These are phyloP conservation scores for Lamellibrachia columna DNA, from an alignment of 2,888 invertebrate species.

Conservation along the genomic window DNA sequence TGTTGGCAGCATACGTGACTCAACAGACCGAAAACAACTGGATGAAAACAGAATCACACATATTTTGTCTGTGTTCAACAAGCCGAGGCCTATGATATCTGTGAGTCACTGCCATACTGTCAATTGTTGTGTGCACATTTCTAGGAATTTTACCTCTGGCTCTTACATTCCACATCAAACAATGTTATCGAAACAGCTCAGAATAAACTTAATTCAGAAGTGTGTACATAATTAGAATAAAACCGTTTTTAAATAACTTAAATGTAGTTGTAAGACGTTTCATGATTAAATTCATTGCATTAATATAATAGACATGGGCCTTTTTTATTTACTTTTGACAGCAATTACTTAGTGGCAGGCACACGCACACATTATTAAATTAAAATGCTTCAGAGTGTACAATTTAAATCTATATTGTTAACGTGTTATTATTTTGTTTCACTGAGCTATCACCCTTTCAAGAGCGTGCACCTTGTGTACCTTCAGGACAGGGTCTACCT, in stretches of 20 bases:
- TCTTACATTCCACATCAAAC: not conserved
- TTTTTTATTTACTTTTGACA: no score
- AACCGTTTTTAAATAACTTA: not conserved
- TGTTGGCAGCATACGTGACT: slow-evolving; percentile 94
- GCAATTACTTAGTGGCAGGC: no score
- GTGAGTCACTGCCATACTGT: slow-evolving; percentile 39
- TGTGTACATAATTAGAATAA: no score
- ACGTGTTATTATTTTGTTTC: slow-evolving; percentile 18
- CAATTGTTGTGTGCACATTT: slow-evolving; percentile 18
- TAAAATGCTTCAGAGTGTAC: not conserved
- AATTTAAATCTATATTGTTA: no score
- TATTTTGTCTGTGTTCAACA: slow-evolving; percentile 94
- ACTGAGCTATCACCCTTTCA: slow-evolving; percentile 30
- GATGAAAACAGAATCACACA: slow-evolving; percentile 91
- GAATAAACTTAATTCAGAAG: not conserved
- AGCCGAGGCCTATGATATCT: slow-evolving; percentile 62
- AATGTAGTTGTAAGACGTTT: no score
- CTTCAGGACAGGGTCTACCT: slow-evolving; percentile 93
- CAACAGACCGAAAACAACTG: slow-evolving; percentile 89
- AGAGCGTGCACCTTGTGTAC: not conserved
- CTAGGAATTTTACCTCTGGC: not conserved
- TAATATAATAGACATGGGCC: no score
- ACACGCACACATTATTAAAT: not conserved
- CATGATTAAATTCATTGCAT: no score
- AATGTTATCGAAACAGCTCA: not conserved